Percentiles rank a stretch among this genome's conserved stretches.
Conservation (phyloP, 2,888 invertebrate species). For the Petrophora chlorosata region DNA sequence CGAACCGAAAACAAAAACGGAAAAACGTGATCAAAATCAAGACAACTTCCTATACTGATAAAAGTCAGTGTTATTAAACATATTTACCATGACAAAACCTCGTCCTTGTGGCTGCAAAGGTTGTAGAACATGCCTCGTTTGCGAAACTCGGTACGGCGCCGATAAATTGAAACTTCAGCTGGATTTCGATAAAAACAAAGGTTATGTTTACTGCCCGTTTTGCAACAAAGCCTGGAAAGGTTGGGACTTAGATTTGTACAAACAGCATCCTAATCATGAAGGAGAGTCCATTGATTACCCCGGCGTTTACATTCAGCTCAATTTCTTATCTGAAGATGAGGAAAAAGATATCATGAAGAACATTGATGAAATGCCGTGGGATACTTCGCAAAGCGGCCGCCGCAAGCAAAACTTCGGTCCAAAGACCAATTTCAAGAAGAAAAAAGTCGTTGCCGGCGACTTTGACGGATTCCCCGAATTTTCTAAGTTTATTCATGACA, state of each 20-base stretch:
- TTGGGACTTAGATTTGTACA: slow-evolving; percentile 85
- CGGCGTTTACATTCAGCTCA: slow-evolving; percentile 86
- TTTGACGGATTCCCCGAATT: slow-evolving; percentile 94
- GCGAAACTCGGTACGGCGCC: slow-evolving; percentile 87
- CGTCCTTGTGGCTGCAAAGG: slow-evolving; percentile 97
- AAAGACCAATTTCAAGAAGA: slow-evolving; percentile 98
- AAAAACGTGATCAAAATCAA: no score
- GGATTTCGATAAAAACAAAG: slow-evolving; percentile 77
- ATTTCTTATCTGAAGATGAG: slow-evolving; percentile 90
- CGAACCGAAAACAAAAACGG: no score
- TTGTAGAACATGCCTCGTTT: slow-evolving; percentile 93
- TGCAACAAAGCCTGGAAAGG: slow-evolving; percentile 91
- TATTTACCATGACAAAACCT: slow-evolving; percentile 82
- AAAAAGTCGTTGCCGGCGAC: slow-evolving; percentile 89
- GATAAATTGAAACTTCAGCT: slow-evolving; percentile 60
- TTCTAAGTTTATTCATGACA: slow-evolving; percentile 90
- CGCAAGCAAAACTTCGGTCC: slow-evolving; percentile 99
- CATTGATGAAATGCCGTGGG: slow-evolving; percentile 94
- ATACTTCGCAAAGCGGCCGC: slow-evolving; percentile 96
- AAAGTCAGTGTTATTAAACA: no score
- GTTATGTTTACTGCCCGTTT: slow-evolving; percentile 89
- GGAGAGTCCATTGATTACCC: slow-evolving; percentile 85
- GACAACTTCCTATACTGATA: no score
- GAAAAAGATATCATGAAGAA: slow-evolving; percentile 85
- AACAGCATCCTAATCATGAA: slow-evolving; percentile 87